Conservation (phyloP, 2,797 vertebrate species). For the Artibeus lituratus region DNA sequence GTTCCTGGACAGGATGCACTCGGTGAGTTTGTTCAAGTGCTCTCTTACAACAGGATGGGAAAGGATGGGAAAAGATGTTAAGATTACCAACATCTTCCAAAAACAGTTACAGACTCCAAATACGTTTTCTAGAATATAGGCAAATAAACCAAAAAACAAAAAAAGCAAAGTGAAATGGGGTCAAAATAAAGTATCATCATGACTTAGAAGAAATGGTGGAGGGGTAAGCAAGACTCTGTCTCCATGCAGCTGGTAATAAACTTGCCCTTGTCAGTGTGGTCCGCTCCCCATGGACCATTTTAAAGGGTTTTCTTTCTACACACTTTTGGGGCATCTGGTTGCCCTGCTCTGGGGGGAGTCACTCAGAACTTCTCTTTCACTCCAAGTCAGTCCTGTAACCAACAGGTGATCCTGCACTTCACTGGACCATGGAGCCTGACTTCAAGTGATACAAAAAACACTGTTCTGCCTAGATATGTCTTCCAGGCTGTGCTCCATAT, state of each 20-base stretch:
- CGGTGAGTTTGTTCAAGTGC: not conserved
- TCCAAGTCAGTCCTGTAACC: too few species aligned
- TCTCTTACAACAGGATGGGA: not conserved
- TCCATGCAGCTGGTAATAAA: not conserved
- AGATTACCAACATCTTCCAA: not conserved
- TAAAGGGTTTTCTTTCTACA: not conserved
- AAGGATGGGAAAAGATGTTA: not conserved
- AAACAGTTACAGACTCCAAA: not conserved
- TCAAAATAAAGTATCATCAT: not conserved
- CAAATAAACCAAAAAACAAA: not conserved
- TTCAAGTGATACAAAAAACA: too few species aligned
- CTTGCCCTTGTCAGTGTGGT: not conserved
- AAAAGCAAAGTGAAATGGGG: not conserved
- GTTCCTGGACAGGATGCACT: not conserved
- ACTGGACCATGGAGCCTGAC: too few species aligned
- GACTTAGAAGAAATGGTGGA: not conserved
- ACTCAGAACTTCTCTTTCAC: not conserved
- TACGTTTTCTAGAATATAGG: not conserved
- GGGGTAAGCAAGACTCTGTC: not conserved
- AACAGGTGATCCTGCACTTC: too few species aligned
- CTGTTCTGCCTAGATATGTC: too few species aligned
- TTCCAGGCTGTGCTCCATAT: not conserved
- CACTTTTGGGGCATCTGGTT: not conserved
- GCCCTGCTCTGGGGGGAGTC: not conserved
- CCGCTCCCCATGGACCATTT: not conserved